Evolutionary conservation across 2,888 invertebrate species (phyloP), one percentile per base, ranked within the genome.

Genomic region (Platycheirus albimanus): DNA sequence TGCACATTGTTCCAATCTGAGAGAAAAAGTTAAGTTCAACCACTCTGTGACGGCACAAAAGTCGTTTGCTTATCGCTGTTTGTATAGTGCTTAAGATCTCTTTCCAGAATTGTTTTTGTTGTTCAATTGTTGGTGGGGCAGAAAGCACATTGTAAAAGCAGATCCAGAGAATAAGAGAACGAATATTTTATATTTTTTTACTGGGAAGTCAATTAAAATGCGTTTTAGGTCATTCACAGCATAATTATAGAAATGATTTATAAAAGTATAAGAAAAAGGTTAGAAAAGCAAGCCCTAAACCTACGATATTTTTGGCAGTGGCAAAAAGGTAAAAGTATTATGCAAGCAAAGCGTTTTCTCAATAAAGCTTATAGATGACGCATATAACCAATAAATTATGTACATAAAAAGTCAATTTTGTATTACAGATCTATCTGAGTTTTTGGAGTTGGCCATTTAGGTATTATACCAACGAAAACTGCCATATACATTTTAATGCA

Each of bases 181-280:
- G 47, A 56, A 45, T 52, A 51, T 36, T 10, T 20, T 36, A 13
- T 2, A 0, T 13, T 20, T 49, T 49, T 43, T 54, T 11, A 49
- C 64, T 30, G 15, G 36, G 70, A 61, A 84, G 84, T 84, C 84
- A 84, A 79, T 79, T 84, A 84, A 84, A 79, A 84, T 75, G 84
- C 84, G 79, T 84, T 84, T 84, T 84, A 84, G 84, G 79, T 84
- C 79, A 71, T 74, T 72, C 72, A 41, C 36, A 15, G 69, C 30
- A 36, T 63, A 72, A 70, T 71, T 54, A 63, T 47, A n/a, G 38
- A 45, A 54, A 20, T 11, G 10, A 15, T 36, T 52, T 17, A 19
- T 33, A 4, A 33, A 33, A 8, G 17, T 33, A 11, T 33, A 4
- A 17, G 30, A 47, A 24, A 24, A 24, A 24, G 6, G 24, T 24